Evolutionary conservation across 2,113 vertebrate genomes (phyloP).

Genomic region (Vidua macroura): DNA sequence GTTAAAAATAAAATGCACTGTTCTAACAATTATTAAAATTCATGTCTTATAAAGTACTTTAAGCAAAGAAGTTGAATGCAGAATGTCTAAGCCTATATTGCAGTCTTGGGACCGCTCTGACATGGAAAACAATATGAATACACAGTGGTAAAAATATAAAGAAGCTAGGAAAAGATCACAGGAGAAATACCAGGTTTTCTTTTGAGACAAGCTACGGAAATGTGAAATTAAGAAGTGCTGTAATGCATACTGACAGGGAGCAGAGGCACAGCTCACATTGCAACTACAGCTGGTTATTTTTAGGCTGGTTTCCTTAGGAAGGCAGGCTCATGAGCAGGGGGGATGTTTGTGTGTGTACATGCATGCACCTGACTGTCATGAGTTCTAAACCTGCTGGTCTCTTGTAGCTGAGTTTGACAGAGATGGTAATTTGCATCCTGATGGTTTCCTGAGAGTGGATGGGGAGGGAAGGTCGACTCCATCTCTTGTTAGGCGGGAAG

Average conservation of each 20-base stretch:
- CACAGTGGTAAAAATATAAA: not conserved
- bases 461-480: not conserved
- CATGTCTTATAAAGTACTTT: not conserved
- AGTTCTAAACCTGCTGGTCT: not conserved
- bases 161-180: not conserved
- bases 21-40: conserved; percentile 39
- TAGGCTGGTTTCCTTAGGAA: not conserved
- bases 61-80: not conserved
- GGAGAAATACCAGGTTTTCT: not conserved
- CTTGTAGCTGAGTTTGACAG: not conserved
- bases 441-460: not conserved
- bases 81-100: not conserved
- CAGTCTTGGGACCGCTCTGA: not conserved
- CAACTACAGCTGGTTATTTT: not conserved
- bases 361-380: not conserved
- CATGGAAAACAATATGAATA: not conserved
- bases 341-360: not conserved
- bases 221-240: conserved; percentile 4
- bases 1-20: not conserved
- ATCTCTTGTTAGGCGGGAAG: accelerated
- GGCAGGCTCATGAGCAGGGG: not conserved
- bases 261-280: not conserved
- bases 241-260: not conserved
- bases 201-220: not conserved
- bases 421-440: not conserved